Evolutionary conservation across 2,888 invertebrate species (phyloP).

Genomic region (Cartodere bifasciata): DNA sequence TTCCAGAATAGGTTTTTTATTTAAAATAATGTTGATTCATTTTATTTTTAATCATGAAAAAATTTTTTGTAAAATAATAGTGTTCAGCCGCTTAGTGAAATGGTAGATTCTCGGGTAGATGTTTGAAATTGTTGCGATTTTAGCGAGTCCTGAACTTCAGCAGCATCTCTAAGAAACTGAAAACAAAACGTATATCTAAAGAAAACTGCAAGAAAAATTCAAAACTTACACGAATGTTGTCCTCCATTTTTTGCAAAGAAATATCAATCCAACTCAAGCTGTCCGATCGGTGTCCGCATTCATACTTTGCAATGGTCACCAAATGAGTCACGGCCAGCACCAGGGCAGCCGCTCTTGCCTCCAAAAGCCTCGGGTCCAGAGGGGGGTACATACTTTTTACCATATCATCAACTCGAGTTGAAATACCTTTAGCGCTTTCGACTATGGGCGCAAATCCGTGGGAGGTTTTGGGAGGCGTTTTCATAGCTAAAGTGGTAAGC

Average conservation of each 20-base stretch:
- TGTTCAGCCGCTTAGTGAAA: too few species aligned
- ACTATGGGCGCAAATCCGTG: conserved; percentile 36
- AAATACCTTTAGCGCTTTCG: conserved; percentile 50
- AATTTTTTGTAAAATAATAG: too few species aligned
- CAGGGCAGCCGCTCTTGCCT: conserved; percentile 53
- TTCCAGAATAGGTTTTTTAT: too few species aligned
- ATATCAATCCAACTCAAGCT: conserved; percentile 47
- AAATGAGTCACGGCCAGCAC: conserved; percentile 54
- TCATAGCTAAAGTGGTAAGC: conserved; percentile 53
- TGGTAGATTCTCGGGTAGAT: too few species aligned
- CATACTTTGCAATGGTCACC: conserved; percentile 49
- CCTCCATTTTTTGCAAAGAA: conserved; percentile 51
- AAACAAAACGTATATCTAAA: conserved; percentile 9
- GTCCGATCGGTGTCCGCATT: conserved; percentile 38
- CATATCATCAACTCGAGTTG: conserved; percentile 57
- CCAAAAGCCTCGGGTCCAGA: conserved; percentile 51
- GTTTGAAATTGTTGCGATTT: too few species aligned
- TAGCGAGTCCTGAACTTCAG: conserved; percentile 37
- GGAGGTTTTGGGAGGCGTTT: conserved; percentile 31
- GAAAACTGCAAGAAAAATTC: too few species aligned
- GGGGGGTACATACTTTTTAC: conserved; percentile 59
- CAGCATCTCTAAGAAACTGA: conserved; percentile 39
- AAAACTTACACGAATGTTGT: conserved; percentile 42
- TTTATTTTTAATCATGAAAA: too few species aligned
- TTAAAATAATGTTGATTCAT: too few species aligned